Evolutionary conservation across 2,888 invertebrate genomes (phyloP), one percentile per base, ranked within the genome.

Genomic region (Hydroisotoma schaefferi): DNA sequence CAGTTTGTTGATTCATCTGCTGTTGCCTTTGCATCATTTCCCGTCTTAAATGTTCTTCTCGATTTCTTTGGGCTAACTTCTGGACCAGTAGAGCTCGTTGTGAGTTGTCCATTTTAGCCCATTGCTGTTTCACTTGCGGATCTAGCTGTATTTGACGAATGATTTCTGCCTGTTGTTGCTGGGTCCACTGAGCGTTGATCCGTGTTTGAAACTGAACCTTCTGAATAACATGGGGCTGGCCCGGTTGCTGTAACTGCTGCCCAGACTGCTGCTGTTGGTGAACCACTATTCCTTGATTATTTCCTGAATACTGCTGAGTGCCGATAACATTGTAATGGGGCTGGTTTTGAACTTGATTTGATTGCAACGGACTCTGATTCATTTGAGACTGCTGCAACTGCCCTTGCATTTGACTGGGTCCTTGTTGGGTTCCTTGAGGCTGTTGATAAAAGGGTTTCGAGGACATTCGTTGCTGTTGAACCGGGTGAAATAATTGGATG

Each of bases 81-180:
- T 72, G 72, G 22, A 72, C 55, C 8, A 71, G 38, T 15, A 72
- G 43, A 0, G 67, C 60, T 4, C 70, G 22, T 37, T 71, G 70
- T 5, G 59, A 52, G 15, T 63, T 62, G 33, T 72, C 70, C 70
- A 72, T 72, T 52, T 65, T 66, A n/a, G 55, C 59, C 69, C 69
- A 72, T 52, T 72, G 68, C n/a, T 63, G 59, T 44, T 69, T 70
- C 22, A 72, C 65, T 29, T 66, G 58, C 1, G 72, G 71, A 55
- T 72, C 70, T 55, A 55, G 61, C 47, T 68, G 66, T 27, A 71
- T 71, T 43, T 72, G 70, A 2, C 65, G 54, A 29, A 63, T 63
- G n/a, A 72, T 70, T 61, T 72, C 72, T 44, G 68, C n/a, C n/a
- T 70, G 70, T 43, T 68, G 65, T 52, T 68, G 68, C n/a, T 33